These are phyloP conservation scores for Portunus trituberculatus DNA, from an alignment of 1,140 invertebrate species.

Conservation along the genomic window DNA sequence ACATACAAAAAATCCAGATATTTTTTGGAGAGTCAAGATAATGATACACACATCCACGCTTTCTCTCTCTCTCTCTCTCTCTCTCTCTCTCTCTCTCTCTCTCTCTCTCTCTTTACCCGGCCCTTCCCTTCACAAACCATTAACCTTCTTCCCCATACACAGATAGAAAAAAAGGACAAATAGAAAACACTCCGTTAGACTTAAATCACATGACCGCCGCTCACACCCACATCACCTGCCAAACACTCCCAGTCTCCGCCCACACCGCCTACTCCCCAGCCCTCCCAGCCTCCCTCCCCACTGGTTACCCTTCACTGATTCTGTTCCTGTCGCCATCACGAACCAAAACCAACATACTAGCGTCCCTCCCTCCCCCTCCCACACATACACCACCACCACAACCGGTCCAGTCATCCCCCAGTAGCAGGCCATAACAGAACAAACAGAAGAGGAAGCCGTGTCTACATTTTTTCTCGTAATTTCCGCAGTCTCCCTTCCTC, in stretches of 20 bases:
- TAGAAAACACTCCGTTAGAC: neutral
- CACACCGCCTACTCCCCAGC: too few species aligned
- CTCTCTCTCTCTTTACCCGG: neutral
- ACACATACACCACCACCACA: neutral
- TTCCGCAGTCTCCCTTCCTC: neutral
- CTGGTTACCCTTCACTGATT: neutral
- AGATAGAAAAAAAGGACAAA: neutral
- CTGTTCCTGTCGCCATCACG: neutral
- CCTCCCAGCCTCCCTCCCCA: neutral
- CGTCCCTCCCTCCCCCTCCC: neutral
- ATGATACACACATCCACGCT: too few species aligned
- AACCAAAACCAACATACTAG: neutral
- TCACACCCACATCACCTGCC: neutral
- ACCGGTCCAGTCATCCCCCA: neutral
- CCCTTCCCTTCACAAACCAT: neutral
- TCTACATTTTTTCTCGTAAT: conserved; percentile 14
- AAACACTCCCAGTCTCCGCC: neutral
- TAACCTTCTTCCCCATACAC: neutral
- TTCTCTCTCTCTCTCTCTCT: too few species aligned
- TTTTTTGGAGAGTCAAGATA: too few species aligned
- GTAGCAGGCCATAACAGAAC: conserved; percentile 6
- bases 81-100: too few species aligned
- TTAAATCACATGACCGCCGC: neutral
- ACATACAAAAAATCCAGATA: too few species aligned
- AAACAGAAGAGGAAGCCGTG: neutral